Evolutionary conservation across 2,888 invertebrate genomes (phyloP), one percentile per base, ranked within the genome.

Genomic region (Phaonia tiefii): DNA sequence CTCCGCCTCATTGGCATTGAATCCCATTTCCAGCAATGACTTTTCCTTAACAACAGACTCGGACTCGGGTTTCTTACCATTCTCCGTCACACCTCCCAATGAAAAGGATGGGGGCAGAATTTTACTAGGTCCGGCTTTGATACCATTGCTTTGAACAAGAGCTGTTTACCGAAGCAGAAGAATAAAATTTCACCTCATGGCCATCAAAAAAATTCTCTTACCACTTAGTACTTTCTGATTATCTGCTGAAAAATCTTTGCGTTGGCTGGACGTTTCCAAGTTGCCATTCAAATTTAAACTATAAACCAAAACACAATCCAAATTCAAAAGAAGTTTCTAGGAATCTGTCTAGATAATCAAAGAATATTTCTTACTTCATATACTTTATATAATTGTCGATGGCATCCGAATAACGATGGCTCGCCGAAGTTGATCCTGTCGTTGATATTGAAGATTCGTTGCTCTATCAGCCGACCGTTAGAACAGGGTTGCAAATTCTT

Each of bases 1-100:
- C 0, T 85, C 83, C 8, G 85, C 83, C 17, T 85, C 85, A 4
- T 83, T 84, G 0, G 82, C 17, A 10, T 83, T 83, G 25, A 84
- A 86, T 1, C 86, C 86, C 77, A 86, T 84, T 31, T 86, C 85
- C 0, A 22, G 13, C 1, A 85, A 63, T 4, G 85, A 66, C 65
- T 83, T 85, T 44, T 83, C 82, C 42, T 81, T 31, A n/a, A n/a
- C n/a, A n/a, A n/a, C n/a, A 1, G 77, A 26, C 13, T 79, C 70
- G 0, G 4, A 20, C 63, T 79, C 83, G 4, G 20, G 54, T 15
- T 73, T 77, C 17, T 11, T 44, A 11, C 13, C 13, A n/a, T 22
- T 22, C 8, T 65, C 7, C n/a, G n/a, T n/a, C n/a, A n/a, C n/a
- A n/a, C n/a, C n/a, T 22, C 58, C 54, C 22, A 73, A 49, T 11